These are phyloP conservation scores for Globodera rostochiensis DNA, from an alignment of 1,140 invertebrate species.

Conservation along the genomic window DNA sequence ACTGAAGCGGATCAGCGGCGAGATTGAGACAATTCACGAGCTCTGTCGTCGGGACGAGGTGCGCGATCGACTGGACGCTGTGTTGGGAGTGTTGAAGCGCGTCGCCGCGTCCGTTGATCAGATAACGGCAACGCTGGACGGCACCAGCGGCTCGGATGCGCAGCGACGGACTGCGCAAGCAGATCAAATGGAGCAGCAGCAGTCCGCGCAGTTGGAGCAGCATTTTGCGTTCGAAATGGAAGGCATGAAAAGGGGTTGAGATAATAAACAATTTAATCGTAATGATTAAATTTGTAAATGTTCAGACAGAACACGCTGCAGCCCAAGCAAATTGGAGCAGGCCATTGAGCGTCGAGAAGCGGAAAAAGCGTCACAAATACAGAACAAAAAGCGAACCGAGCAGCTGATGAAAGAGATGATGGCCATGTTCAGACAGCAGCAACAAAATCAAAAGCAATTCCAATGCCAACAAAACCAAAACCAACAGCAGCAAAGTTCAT, in stretches of 20 bases:
- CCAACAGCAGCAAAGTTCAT: too few species aligned
- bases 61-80: conserved; percentile 49
- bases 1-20: conserved; percentile 51
- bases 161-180: background rate
- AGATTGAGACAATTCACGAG: conserved; percentile 59
- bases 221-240: background rate
- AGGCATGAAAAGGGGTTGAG: background rate
- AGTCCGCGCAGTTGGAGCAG: background rate
- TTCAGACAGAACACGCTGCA: background rate
- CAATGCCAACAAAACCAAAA: too few species aligned
- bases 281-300: background rate
- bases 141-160: background rate
- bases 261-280: background rate
- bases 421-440: background rate
- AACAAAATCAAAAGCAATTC: background rate
- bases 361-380: background rate
- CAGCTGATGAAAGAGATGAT: conserved; percentile 19
- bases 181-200: background rate
- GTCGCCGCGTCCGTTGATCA: conserved; percentile 23
- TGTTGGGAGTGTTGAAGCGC: conserved; percentile 36
- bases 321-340: conserved; percentile 17
- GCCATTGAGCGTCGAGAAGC: conserved; percentile 15
- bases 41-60: conserved; percentile 46
- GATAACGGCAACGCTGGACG: conserved; percentile 19
- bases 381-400: background rate